Evolutionary conservation across 2,888 invertebrate genomes (phyloP), one percentile per base, ranked within the genome.

Genomic region (Tuta absoluta): DNA sequence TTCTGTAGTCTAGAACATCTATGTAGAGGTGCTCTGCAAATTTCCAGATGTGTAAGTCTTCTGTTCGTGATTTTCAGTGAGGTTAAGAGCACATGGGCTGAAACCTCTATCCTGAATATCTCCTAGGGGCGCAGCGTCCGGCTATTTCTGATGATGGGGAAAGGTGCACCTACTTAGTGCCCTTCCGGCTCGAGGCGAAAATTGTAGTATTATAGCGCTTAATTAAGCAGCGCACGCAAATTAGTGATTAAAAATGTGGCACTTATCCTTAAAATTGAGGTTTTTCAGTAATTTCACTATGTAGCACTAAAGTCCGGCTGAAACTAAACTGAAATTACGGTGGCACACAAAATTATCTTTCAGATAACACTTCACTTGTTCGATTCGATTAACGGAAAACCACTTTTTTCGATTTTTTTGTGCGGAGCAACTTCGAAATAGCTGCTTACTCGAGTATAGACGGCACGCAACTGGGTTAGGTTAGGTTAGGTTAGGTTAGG

Each of bases 401-500:
- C 12, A n/a, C 23, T 51, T 24, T 53, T 53, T 23, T 11, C 8
- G 23, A 24, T 53, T 53, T 53, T 53, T 53, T 24, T 1, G 12
- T 53, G 21, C 53, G 24, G 53, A 53, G 28, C 53, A 14, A 53
- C 53, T 2, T 53, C 23, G 8, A 24, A 23, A 23, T 53, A 3
- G 53, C 4, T 17, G 51, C 51, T 21, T 51, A 11, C 51, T 5
- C 23, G 51, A 2, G 11, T 3, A 23, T 11, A 3, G 53, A 10
- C 53, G 14, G n/a, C 4, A 12, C 21, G 4, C 8, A 53, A 53
- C 53, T 49, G 49, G 62, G 67, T 66, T 66, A 64, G 66, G 66
- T 66, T 66, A 66, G 66, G 66, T 66, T 66, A 65, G 67, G 67
- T 65, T 67, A 64, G 65, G 65, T 65, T 65, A 65, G 67, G 67